Evolutionary conservation across 1,140 invertebrate species (phyloP), one percentile per base, ranked within the genome.

Genomic region (Aradophagus sp.): DNA sequence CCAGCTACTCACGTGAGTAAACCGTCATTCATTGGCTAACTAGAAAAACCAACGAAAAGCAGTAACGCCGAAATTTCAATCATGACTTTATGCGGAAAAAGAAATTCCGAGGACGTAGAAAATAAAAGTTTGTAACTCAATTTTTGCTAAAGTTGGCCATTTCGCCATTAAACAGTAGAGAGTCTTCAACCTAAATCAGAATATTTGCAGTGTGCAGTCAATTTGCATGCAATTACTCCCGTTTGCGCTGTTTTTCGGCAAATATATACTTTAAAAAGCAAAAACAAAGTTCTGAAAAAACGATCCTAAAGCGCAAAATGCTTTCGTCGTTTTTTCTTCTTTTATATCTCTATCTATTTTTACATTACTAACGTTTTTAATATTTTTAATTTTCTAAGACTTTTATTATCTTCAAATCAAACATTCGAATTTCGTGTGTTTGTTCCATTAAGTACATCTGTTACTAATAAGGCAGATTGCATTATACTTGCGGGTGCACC

Each of bases 1-100:
- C 16, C 96, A 97, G 84, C 84, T 99, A 52, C 88, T 99, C 53
- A 95, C 95, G 94, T 97, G 86, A 93, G 93, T 88, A 55, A 36
- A 55, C 45, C 42, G 42, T 41, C 41, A 61, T 53, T 55, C 27
- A 65, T 66, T 67, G 52, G 36, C 31, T 45, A 45, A 35, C 39
- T 13, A 47, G 38, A 48, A 68, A 53, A 58, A 38, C 39, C 39
- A 41, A 47, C 31, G 48, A n/a, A 16, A 45, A 13, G 27, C 12
- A 13, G 2, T 12, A 32, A 34, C n/a, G 31, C 11, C 8, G 2
- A 32, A 59, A 39, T 59, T 59, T 26, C 42, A 47, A 59, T 59
- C 55, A 59, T 26, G 42, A 48, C 12, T 59, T 31, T 48, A 32
- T 8, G 20, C 36, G 20, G 13, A 17, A 27, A 26, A 50, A 20